Base-by-base conservation (phyloP, 2,797 vertebrate genomes). In the Philypnodon macrostomus region DNA sequence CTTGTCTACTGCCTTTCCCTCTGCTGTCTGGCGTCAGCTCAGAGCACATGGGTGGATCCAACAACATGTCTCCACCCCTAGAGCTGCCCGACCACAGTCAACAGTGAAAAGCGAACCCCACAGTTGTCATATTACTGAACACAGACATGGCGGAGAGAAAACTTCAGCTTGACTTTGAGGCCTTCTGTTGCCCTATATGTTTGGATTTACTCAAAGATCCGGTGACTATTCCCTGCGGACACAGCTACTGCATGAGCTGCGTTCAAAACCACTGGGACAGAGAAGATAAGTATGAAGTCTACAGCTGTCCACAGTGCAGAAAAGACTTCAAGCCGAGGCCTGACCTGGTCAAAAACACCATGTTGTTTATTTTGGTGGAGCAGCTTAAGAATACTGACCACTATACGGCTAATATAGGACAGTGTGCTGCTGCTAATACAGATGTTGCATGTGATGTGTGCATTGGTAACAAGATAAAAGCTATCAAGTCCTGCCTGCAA, bases 231-330 rank as follows among this genome's bases (percentile, higher is more conserved):
- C 11, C 17, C 19, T 37, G 35, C n/a, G 35, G 35, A 7, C 35
- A 37, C 35, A 37, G 35, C 35, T 37, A 37, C 35, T 37, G 35
- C 17, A 37, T 37, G 35, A 37, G 14, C 17, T 37, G 35, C 19
- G 12, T 37, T 37, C 16, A 37, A 37, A 12, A 19, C 17, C 35
- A 37, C 1, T 37, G 35, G 35, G 4, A 37, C 2, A n/a, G 35
- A 17, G 35, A 37, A 11, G 17, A 37, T 12, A 18, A 19, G 6
- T 2, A n/a, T 11, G 35, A 19, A 18, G 1, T 37, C 17, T 37
- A 37, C 35, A 37, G 17, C 7, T 37, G 35, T 37, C 35, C 35
- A 12, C 35, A 37, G 8, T 37, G 35, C 12, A 37, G 35, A 17
- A 16, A 37, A 17, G 19, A 17, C 11, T 37, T 37, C 18, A 17